These are phyloP conservation scores for Miopithecus talapoin DNA, from an alignment of 2,797 vertebrate species.

Conservation along the genomic window DNA sequence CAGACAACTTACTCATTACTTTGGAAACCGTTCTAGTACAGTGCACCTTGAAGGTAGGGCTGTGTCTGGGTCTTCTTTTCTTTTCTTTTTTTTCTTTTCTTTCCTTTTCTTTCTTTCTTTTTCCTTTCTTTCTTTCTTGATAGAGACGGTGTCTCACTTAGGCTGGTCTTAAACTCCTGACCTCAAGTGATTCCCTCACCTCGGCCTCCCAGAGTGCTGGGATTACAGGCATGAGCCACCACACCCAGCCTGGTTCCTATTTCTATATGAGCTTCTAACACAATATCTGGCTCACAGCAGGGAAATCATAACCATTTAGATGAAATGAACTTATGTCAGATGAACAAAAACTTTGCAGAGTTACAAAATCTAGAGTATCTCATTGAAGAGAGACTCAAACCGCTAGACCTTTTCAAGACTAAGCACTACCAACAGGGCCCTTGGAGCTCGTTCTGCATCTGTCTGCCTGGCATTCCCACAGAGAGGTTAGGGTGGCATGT, in stretches of 20 bases:
- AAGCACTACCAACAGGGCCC: neutral
- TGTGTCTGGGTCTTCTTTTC: neutral
- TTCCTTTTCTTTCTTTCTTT: no score
- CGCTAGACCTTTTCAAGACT: neutral
- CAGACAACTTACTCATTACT: neutral
- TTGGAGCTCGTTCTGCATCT: rapidly evolving
- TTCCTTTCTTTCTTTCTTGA: neutral
- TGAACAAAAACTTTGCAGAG: neutral
- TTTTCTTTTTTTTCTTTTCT: neutral
- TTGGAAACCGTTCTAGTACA: neutral
- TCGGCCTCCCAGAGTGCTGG: neutral
- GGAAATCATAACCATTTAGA: neutral
- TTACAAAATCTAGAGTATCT: neutral
- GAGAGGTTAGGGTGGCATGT: neutral
- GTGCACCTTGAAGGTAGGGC: neutral
- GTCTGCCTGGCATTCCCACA: neutral
- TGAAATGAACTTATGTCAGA: neutral
- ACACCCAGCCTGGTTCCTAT: neutral
- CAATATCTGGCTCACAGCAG: rapidly evolving
- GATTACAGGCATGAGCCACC: neutral
- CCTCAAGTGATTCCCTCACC: neutral
- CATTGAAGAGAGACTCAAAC: neutral
- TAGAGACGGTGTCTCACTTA: neutral
- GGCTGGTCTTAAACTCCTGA: neutral
- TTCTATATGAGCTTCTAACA: neutral